These are phyloP conservation scores for Hoplodrina ambigua DNA, from an alignment of 2,888 invertebrate species.

Conservation along the genomic window DNA sequence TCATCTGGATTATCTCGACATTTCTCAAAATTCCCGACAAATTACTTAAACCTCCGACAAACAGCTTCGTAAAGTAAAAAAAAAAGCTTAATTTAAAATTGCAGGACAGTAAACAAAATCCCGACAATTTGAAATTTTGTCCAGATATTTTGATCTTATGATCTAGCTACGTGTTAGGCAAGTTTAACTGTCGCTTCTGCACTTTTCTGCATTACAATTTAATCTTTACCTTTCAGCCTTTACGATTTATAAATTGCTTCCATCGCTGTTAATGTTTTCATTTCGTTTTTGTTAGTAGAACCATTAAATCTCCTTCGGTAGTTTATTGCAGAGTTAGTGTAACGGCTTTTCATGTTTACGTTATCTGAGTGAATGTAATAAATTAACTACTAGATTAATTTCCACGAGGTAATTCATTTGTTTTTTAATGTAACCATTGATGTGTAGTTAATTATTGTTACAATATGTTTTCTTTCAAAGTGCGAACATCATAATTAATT, in stretches of 20 bases:
- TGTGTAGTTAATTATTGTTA: not conserved
- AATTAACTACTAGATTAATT: not conserved
- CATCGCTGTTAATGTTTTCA: slow-evolving; percentile 57
- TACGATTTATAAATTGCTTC: slow-evolving; percentile 58
- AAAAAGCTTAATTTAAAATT: no score
- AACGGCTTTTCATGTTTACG: slow-evolving; percentile 9
- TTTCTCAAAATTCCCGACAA: no score
- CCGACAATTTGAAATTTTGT: no score
- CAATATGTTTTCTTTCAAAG: not conserved
- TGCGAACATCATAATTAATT: not conserved
- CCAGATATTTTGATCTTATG: no score
- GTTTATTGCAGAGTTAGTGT: slow-evolving; percentile 43
- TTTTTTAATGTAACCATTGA: not conserved
- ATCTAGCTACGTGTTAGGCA: no score
- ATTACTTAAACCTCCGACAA: no score
- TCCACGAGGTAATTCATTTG: not conserved
- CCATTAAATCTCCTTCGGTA: slow-evolving; percentile 48
- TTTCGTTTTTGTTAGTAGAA: slow-evolving; percentile 57
- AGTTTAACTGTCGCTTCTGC: slow-evolving; percentile 16
- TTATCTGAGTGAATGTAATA: not conserved
- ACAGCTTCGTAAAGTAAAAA: no score
- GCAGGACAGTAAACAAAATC: no score
- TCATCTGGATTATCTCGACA: no score
- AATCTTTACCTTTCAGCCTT: slow-evolving; percentile 42
- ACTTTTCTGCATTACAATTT: not conserved